phyloP scores from a whole-genome alignment of 2,888 invertebrate genomes.

The Tricholauxania praeusta region DNA sequence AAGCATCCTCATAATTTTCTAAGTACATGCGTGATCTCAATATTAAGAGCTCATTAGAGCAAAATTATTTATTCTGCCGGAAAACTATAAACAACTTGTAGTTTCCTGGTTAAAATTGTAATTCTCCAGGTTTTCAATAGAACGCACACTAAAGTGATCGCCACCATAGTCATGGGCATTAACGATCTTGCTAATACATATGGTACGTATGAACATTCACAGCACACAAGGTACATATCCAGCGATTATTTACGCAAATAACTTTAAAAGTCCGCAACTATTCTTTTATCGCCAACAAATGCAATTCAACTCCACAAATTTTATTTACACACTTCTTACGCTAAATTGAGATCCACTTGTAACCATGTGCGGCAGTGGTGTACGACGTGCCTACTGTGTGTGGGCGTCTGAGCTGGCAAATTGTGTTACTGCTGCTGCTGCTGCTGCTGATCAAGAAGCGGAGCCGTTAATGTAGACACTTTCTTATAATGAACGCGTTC shows the following conservation, averaged over 20 bases:
- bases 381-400: slow-evolving; percentile 20
- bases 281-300: slow-evolving; percentile 32
- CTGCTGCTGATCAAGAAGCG: slow-evolving; percentile 26
- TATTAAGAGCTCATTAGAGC: not conserved
- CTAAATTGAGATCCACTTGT: no score
- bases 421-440: slow-evolving; percentile 36
- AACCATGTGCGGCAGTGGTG: not conserved
- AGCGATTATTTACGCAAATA: slow-evolving; percentile 16
- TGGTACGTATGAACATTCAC: no score
- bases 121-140: not conserved
- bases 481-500: no score
- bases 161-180: no score
- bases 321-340: no score
- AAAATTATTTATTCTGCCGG: slow-evolving; percentile 21
- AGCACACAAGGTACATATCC: slow-evolving; percentile 4
- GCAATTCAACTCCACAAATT: not conserved
- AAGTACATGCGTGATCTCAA: not conserved
- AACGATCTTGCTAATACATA: no score
- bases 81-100: slow-evolving; percentile 1
- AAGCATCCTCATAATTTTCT: not conserved
- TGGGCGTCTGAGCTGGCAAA: slow-evolving; percentile 42
- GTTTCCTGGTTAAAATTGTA: slow-evolving; percentile 23
- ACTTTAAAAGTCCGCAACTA: slow-evolving; percentile 39
- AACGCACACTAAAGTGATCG: no score
- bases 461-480: no score